Evolutionary conservation across 2,113 vertebrate genomes (phyloP).

Genomic region (Myotis davidii): DNA sequence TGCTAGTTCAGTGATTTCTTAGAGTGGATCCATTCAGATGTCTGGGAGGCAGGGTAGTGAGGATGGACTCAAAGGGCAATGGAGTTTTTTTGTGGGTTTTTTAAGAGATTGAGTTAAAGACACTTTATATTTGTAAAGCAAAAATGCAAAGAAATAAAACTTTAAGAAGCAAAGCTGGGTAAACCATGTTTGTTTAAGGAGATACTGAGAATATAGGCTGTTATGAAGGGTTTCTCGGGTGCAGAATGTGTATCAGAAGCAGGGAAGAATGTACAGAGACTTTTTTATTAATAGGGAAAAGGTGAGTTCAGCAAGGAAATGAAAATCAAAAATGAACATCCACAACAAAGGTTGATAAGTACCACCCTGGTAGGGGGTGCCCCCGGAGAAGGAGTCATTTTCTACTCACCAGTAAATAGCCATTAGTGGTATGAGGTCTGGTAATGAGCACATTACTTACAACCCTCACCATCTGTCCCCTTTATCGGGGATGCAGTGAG

Average conservation of each 20-base stretch:
- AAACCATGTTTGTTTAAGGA: background rate
- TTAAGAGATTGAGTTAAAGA: background rate
- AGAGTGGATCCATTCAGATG: background rate
- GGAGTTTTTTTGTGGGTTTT: background rate
- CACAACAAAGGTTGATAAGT: constrained; percentile 48
- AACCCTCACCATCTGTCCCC: constrained; percentile 73
- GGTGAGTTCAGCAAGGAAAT: background rate
- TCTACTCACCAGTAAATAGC: constrained; percentile 53
- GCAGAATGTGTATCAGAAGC: rapidly evolving
- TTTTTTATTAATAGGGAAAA: background rate
- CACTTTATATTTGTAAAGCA: constrained; percentile 5
- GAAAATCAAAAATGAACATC: constrained; percentile 1
- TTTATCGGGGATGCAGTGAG: constrained; percentile 58
- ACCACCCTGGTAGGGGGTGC: background rate
- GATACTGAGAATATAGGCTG: background rate
- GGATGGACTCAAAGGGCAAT: background rate
- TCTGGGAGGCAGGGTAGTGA: background rate
- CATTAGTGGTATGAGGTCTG: constrained; percentile 65
- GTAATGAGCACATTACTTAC: constrained; percentile 67
- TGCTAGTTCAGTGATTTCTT: background rate
- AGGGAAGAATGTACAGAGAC: background rate
- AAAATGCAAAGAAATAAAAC: background rate
- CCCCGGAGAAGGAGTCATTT: constrained; percentile 61
- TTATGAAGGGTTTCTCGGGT: background rate
- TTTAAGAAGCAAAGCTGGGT: background rate